Conservation (phyloP, 2,113 vertebrate genomes). For the Erythrocercus mccallii region DNA sequence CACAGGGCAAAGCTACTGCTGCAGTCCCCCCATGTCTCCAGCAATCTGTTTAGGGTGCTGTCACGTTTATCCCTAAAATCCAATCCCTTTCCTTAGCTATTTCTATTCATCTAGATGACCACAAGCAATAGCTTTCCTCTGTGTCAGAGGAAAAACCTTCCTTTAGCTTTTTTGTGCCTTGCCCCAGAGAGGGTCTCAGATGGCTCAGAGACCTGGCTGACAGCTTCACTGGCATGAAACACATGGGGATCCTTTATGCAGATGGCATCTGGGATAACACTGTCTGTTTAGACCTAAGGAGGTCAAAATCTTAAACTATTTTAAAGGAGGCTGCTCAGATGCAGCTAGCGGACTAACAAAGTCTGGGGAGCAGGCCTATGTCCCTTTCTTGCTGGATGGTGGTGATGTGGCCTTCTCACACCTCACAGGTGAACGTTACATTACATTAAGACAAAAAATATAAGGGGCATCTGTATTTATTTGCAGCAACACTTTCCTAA, state of each 20-base stretch:
- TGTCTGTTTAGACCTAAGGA: neutral
- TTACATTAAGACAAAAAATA: neutral
- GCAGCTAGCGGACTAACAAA: neutral
- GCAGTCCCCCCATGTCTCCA: neutral
- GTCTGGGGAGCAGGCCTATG: neutral
- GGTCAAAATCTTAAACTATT: neutral
- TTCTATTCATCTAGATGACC: neutral
- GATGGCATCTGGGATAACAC: neutral
- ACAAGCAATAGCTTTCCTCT: neutral
- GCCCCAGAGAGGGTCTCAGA: neutral
- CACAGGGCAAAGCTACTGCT: neutral
- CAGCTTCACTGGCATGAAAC: neutral
- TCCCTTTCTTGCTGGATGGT: neutral
- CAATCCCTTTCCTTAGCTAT: neutral
- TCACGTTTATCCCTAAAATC: neutral
- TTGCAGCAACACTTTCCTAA: neutral
- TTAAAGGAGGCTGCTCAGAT: neutral
- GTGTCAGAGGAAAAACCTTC: neutral
- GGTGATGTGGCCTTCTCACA: neutral
- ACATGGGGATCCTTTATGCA: neutral
- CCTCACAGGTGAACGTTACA: accelerated
- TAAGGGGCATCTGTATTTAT: neutral
- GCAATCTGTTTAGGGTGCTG: neutral
- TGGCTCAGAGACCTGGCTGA: neutral
- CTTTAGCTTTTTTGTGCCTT: neutral